These are phyloP conservation scores for Corydoras maculifer DNA, from an alignment of 2,113 vertebrate species.

Conservation along the genomic window DNA sequence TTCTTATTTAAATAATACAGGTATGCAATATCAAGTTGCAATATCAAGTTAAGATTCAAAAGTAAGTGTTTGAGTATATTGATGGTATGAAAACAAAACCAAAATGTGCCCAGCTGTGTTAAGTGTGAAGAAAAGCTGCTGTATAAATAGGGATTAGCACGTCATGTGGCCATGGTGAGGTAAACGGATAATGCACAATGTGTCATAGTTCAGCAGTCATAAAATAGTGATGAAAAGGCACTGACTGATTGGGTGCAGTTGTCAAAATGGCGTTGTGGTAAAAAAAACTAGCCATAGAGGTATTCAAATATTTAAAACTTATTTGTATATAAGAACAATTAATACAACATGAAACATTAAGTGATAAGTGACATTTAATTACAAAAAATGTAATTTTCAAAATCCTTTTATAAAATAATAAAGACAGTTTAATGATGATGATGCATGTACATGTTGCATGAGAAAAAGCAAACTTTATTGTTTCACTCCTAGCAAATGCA, in stretches of 20 bases:
- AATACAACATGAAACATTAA: no score
- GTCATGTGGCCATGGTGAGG: constrained; percentile 19
- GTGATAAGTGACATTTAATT: no score
- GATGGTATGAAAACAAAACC: constrained; percentile 14
- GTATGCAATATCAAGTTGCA: constrained; percentile 33
- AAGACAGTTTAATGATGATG: no score
- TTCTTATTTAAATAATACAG: neutral
- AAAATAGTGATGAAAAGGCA: constrained; percentile 50
- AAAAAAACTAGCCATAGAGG: constrained; percentile 41
- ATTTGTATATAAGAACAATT: no score
- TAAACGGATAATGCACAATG: constrained; percentile 34
- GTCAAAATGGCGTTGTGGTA: constrained; percentile 47
- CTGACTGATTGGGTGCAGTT: constrained; percentile 62
- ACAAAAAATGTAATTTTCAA: no score
- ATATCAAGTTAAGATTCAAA: neutral
- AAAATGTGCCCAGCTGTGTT: constrained; percentile 44
- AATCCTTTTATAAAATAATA: no score
- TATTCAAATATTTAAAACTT: constrained; percentile 27
- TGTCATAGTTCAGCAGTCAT: constrained; percentile 47
- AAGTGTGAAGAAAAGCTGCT: constrained; percentile 50
- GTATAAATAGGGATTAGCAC: constrained; percentile 60
- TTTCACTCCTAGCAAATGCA: no score
- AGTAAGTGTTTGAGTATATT: neutral
- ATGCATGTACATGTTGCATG: no score
- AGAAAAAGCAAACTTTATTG: no score